Evolutionary conservation across 2,113 vertebrate genomes (phyloP).

Genomic region (Taurulus bubalis): DNA sequence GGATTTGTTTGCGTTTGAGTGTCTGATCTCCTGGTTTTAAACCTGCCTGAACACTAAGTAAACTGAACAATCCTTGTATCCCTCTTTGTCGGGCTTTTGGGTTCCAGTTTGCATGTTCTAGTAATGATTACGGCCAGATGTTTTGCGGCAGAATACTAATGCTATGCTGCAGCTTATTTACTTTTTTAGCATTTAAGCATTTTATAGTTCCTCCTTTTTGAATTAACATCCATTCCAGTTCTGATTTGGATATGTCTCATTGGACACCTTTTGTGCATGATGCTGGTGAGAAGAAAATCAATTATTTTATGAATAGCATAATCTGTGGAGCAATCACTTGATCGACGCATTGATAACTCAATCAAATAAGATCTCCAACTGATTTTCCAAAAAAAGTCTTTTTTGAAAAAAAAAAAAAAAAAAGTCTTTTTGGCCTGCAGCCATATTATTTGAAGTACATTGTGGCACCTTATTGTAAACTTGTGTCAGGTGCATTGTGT

Average conservation of each 20-base stretch:
- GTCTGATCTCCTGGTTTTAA: neutral
- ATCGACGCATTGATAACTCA: constrained; percentile 48
- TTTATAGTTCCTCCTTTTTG: neutral
- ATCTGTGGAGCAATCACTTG: constrained; percentile 40
- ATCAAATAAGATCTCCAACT: constrained; percentile 10
- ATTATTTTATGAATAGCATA: constrained; percentile 37
- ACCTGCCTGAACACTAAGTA: neutral
- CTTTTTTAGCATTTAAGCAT: neutral
- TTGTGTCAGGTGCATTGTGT: constrained; percentile 50
- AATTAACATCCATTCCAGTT: neutral
- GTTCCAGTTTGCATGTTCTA: neutral
- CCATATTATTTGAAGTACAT: constrained; percentile 1
- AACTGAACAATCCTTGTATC: neutral
- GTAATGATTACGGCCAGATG: neutral
- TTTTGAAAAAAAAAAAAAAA: no score
- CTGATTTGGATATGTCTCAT: constrained; percentile 25
- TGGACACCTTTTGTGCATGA: constrained; percentile 14
- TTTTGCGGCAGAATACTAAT: neutral
- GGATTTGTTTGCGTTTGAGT: neutral
- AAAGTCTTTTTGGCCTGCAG: neutral
- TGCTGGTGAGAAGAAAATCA: constrained; percentile 9
- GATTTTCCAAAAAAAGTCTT: constrained; percentile 3
- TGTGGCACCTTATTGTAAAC: constrained; percentile 51
- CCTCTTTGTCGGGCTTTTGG: neutral
- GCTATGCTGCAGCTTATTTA: neutral